Evolutionary conservation across 2,888 invertebrate species (phyloP), one percentile per base, ranked within the genome.

Genomic region (Hypercompe scribonia): DNA sequence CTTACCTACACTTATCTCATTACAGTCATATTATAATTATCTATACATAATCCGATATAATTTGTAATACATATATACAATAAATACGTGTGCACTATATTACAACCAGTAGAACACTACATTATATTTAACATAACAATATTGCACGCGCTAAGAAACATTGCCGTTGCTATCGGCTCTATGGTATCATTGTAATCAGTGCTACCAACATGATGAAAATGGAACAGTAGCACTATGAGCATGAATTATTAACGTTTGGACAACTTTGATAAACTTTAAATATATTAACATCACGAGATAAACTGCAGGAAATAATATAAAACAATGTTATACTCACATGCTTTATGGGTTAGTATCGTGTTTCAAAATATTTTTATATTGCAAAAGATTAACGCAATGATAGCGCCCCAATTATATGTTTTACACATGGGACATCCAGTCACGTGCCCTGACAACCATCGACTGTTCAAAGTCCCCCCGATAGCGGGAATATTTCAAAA

Each of bases 361-460:
- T 7, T 13, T 36, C 2, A 61, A 42, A 61, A 31, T 36, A 46
- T 10, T 70, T 33, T 42, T 34, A 4, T 11, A 31, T 21, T 15
- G 11, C 39, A 61, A 42, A 33, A 61, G 28, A n/a, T 10, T 28
- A 58, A 58, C 58, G 36, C 64, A 28, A 34, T 42, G 36, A 71
- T 61, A 58, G 34, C 36, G 34, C 63, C 31, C 61, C 63, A 63
- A 70, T 46, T 68, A 69, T 13, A n/a, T 68, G 28, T 39, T 39
- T 39, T n/a, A n/a, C 34, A 24, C 42, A 33, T 65, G 70, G 50
- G 73, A 77, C 82, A 80, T 87, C 87, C 84, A 70, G 82, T 90
- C 91, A 88, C 89, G 88, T 84, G 89, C 85, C 85, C 79, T 74
- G 86, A 75, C 87, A 79, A 74, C 74, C 74, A 83, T 54, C 82